Evolutionary conservation across 1,140 invertebrate genomes (phyloP), one percentile per base, ranked within the genome.

Genomic region (Steinernema feltiae): DNA sequence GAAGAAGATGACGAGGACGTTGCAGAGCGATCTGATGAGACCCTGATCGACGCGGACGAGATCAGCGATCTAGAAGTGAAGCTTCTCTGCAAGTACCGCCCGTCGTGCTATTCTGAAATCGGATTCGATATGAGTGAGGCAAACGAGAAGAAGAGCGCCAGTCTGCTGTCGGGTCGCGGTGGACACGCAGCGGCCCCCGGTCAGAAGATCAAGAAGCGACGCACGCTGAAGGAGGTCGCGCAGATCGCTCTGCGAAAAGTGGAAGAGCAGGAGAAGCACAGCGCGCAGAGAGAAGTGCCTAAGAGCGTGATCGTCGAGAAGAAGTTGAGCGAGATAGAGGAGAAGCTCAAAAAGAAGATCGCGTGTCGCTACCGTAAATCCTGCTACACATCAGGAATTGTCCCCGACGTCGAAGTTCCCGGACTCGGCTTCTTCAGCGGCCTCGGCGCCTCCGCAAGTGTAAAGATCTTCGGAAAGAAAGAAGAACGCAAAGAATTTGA

Each of bases 51-150:
- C 71, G 76, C 77, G 15, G 71, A 74, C 32, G 71, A 80, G 30
- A 48, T 72, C 24, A 48, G 21, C 18, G 48, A 78, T 15, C 69
- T 63, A 7, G 72, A 74, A 30, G 30, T 70, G n/a, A 82, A 82
- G 69, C 29, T 83, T 17, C 35, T 69, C 18, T 82, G 81, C 79
- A 82, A 82, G 72, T 82, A 82, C 63, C 71, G 81, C 30, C 32
- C 46, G n/a, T 71, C 76, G 7, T 82, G 81, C 53, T 82, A 82
- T 73, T 78, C 74, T n/a, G 72, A 80, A 17, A 75, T 72, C 17
- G 76, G 79, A 2, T 71, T 79, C 29, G 73, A 82, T 48, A 35
- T 79, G 73, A 72, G 32, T 31, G 73, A 77, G 46, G 73, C 79
- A 69, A 48, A 74, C 29, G n/a, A 75, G 3, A 80, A 76, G 69